Base-by-base conservation (phyloP, 2,113 vertebrate genomes). In the Macroglossus sobrinus region DNA sequence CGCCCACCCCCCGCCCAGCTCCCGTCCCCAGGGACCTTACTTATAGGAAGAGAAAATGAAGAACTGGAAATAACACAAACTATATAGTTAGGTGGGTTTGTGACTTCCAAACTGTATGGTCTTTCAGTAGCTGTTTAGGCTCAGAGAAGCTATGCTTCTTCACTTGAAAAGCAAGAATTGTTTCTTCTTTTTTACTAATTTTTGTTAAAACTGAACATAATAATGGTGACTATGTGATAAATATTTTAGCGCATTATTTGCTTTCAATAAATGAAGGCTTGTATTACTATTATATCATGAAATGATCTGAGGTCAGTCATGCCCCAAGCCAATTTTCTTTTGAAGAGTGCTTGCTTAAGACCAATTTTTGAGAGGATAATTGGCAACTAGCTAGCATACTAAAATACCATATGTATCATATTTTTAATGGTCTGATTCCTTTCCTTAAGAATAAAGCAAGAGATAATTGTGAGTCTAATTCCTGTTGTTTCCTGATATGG, bases 231-330 rank as follows among this genome's bases (percentile, higher is more conserved):
- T 71, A 18, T 57, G 22, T 64, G 50, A 78, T 72, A 94, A 82
- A 63, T 91, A 69, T 21, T 53, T 94, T 72, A 76, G 63, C 53
- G 68, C 30, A 63, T 64, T 74, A 63, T 61, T 92, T 30, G 64
- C 80, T 81, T 92, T 66, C 59, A 80, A 72, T 82, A 89, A 81
- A 81, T 45, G 47, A 26, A 84, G 64, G 53, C 13, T 92, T 97
- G 96, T 94, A 92, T 92, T 96, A 53, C 55, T 87, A 33, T 35
- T 76, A 50, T 68, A 63, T 96, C 80, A 69, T 81, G 84, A 87
- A 91, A 47, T 55, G 79, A 74, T 96, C 90, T 66, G 50, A 50
- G 76, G 63, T 93, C 85, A 76, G 69, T 53, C 92, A 40, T 82
- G 22, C 15, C 18, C 57, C 64, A 69, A 87, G 87, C 86, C 63